Conservation (phyloP, 1,140 invertebrate genomes). For the Drosophila auraria region DNA sequence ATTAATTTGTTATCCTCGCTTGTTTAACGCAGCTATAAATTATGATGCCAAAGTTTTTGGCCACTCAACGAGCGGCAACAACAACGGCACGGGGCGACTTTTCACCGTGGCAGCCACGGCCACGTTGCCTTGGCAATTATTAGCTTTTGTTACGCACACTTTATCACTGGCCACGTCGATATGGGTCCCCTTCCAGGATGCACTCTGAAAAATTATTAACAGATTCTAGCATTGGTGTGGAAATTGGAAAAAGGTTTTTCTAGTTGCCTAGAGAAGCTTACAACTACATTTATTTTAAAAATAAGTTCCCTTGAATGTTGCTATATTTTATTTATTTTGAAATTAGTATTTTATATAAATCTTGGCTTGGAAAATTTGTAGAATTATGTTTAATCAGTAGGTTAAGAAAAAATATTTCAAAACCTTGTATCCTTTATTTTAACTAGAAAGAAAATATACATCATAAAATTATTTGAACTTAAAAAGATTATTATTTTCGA, state of each 20-base stretch:
- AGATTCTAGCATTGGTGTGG: too few relatives aligned
- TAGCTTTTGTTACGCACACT: conserved; percentile 83
- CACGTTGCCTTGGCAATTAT: conserved; percentile 79
- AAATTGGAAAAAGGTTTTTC: neutral
- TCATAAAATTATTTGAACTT: too few relatives aligned
- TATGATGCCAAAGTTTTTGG: conserved; percentile 82
- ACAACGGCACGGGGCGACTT: conserved; percentile 46
- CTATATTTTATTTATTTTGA: too few relatives aligned
- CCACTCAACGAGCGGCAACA: conserved; percentile 74
- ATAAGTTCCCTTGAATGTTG: too few relatives aligned
- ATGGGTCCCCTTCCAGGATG: conserved; percentile 24
- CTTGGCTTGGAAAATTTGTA: too few relatives aligned
- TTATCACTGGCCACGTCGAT: conserved; percentile 79
- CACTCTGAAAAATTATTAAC: conserved; percentile 11
- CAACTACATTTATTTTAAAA: too few relatives aligned
- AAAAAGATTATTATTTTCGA: too few relatives aligned
- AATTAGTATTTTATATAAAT: too few relatives aligned
- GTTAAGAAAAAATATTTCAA: too few relatives aligned
- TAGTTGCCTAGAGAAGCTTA: neutral
- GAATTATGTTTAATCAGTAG: too few relatives aligned
- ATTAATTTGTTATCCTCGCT: conserved; percentile 84
- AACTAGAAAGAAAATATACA: too few relatives aligned
- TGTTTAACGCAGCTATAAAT: conserved; percentile 84
- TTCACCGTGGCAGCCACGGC: conserved; percentile 65
- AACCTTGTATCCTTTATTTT: too few relatives aligned